phyloP scores from a whole-genome alignment of 2,113 vertebrate species.

The Alexandromys fortis region DNA sequence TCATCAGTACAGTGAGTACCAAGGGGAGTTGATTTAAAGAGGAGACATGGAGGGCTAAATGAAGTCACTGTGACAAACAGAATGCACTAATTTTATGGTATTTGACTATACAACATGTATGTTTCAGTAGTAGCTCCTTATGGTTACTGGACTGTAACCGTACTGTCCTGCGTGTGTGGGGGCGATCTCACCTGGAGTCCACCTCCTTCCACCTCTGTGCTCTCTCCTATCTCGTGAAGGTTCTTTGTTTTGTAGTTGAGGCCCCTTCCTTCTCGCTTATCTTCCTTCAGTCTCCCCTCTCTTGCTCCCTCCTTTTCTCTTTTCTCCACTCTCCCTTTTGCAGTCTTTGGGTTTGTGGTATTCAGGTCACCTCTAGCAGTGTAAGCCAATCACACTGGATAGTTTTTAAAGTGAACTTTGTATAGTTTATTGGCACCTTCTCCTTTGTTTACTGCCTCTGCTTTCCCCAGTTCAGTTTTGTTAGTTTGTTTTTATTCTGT shows the following conservation, averaged over 20 bases:
- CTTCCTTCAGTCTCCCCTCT: background rate
- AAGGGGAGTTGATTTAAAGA: constrained; percentile 34
- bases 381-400: background rate
- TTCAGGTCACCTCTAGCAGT: background rate
- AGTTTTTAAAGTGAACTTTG: background rate
- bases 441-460: background rate
- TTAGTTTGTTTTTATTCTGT: background rate
- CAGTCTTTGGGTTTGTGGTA: background rate
- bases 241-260: background rate
- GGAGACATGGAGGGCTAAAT: background rate
- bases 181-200: background rate
- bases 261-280: background rate
- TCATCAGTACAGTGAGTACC: constrained; percentile 93
- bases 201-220: background rate
- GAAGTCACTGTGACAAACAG: constrained; percentile 13
- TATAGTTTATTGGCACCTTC: background rate
- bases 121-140: background rate
- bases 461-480: background rate
- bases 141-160: background rate
- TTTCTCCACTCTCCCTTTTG: background rate
- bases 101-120: accelerated
- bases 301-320: background rate
- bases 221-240: background rate
- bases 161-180: background rate
- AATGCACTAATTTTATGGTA: background rate